Evolutionary conservation across 2,797 vertebrate species (phyloP).

Genomic region (Oreonectes daqikongensis): DNA sequence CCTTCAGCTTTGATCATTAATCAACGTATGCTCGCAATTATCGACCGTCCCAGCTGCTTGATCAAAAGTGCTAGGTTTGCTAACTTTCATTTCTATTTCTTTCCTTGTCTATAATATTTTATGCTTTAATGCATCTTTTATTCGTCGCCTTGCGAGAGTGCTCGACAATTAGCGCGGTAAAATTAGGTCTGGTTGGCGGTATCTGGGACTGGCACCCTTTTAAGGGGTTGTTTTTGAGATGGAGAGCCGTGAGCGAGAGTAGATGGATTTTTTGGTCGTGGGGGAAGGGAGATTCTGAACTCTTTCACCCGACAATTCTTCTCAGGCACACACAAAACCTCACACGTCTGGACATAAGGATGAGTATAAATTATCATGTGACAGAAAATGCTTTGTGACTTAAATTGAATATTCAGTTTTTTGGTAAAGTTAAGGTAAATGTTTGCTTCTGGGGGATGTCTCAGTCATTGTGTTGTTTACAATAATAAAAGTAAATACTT

Average conservation of each 20-base stretch:
- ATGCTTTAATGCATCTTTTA: not conserved
- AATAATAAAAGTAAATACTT: not conserved
- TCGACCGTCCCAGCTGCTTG: constrained; percentile 25
- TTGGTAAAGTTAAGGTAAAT: not conserved
- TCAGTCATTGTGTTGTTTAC: not conserved
- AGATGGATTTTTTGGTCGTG: constrained; percentile 51
- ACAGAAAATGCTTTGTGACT: not conserved
- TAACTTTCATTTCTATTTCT: not conserved
- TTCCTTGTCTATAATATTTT: not conserved
- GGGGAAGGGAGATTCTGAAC: constrained; percentile 57
- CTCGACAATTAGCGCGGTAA: not conserved
- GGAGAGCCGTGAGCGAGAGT: constrained; percentile 42
- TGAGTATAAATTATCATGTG: constrained; percentile 50
- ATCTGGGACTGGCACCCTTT: constrained; percentile 16
- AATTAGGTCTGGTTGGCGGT: not conserved
- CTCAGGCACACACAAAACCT: constrained; percentile 59
- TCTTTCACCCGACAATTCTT: constrained; percentile 55
- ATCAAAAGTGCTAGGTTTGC: not conserved
- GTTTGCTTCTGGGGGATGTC: not conserved
- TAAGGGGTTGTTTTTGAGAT: constrained; percentile 47
- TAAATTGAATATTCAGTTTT: constrained; percentile 7
- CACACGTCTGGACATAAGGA: constrained; percentile 54
- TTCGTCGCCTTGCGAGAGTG: not conserved
- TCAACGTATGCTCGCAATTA: constrained; percentile 48
- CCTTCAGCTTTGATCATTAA: constrained; percentile 53